A percentile compares a stretch with the other conserved stretches of the same genome.
Evolutionary conservation across 2,113 vertebrate species (phyloP).

Genomic region (Syngnathoides biaculeatus): DNA sequence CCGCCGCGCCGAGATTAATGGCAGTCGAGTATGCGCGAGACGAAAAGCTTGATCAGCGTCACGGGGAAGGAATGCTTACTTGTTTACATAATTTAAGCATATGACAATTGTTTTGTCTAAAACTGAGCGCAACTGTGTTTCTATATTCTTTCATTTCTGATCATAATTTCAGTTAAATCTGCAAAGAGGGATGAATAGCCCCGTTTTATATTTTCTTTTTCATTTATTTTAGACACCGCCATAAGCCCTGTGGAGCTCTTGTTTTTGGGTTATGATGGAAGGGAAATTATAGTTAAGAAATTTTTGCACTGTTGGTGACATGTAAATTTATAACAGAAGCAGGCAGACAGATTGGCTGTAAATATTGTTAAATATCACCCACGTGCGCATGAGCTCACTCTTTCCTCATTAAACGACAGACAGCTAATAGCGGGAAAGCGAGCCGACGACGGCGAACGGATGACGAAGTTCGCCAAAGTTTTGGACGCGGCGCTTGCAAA

Average conservation of each 20-base stretch:
- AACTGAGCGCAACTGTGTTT: neutral
- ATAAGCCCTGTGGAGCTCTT: too few relatives aligned
- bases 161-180: neutral
- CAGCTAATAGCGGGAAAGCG: neutral
- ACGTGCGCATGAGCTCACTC: neutral
- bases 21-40: slow-evolving; percentile 12
- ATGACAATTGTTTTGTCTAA: neutral
- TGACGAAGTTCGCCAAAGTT: neutral
- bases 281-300: too few relatives aligned
- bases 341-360: neutral
- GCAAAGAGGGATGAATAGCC: too few relatives aligned
- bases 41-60: slow-evolving; percentile 8
- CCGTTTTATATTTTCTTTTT: too few relatives aligned
- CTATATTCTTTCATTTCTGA: neutral
- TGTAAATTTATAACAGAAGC: too few relatives aligned
- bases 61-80: neutral
- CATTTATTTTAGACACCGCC: too few relatives aligned
- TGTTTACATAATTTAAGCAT: neutral
- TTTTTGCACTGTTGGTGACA: too few relatives aligned
- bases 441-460: neutral
- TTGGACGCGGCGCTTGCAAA: neutral
- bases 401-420: neutral
- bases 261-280: too few relatives aligned
- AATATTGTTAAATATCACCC: neutral
- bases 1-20: slow-evolving; percentile 41